These are phyloP conservation scores for Chelonoidis abingdonii DNA, from an alignment of 2,113 vertebrate species.

Conservation along the genomic window DNA sequence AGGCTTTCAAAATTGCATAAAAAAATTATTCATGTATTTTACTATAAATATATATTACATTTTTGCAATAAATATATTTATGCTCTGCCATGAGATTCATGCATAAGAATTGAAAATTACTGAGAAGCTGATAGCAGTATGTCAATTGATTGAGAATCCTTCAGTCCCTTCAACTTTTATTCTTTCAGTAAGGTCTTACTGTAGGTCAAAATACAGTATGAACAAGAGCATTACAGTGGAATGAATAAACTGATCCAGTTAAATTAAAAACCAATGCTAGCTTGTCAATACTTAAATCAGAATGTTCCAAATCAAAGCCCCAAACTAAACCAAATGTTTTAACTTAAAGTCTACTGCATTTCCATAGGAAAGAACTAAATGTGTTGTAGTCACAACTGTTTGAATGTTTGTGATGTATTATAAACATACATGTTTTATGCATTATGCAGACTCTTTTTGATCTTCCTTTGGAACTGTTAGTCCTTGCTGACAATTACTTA, in stretches of 20 bases:
- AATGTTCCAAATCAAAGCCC: slow-evolving; percentile 61
- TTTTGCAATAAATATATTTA: slow-evolving; percentile 74
- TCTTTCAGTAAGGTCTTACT: slow-evolving; percentile 31
- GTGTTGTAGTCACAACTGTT: slow-evolving; percentile 36
- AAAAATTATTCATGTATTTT: slow-evolving; percentile 32
- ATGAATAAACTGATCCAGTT: slow-evolving; percentile 31
- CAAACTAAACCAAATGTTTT: slow-evolving; percentile 58
- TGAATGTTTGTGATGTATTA: slow-evolving; percentile 65
- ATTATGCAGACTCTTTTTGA: slow-evolving; percentile 66
- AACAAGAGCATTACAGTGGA: slow-evolving; percentile 38
- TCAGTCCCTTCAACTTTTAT: slow-evolving; percentile 25
- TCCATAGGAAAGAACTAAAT: slow-evolving; percentile 31
- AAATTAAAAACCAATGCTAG: slow-evolving; percentile 40
- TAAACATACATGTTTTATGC: slow-evolving; percentile 66
- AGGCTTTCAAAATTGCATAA: slow-evolving; percentile 33
- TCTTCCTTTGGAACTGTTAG: slow-evolving; percentile 51
- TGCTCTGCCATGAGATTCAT: slow-evolving; percentile 60
- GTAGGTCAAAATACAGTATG: slow-evolving; percentile 59
- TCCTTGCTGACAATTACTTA: slow-evolving; percentile 53
- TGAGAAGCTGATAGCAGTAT: slow-evolving; percentile 34
- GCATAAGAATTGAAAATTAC: slow-evolving; percentile 78
- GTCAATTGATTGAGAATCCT: slow-evolving; percentile 57
- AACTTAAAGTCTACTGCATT: slow-evolving; percentile 17
- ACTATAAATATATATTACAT: slow-evolving; percentile 56
- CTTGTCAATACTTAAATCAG: neutral